These are phyloP conservation scores for Esox niger DNA, from an alignment of 2,113 vertebrate genomes.

Conservation along the genomic window DNA sequence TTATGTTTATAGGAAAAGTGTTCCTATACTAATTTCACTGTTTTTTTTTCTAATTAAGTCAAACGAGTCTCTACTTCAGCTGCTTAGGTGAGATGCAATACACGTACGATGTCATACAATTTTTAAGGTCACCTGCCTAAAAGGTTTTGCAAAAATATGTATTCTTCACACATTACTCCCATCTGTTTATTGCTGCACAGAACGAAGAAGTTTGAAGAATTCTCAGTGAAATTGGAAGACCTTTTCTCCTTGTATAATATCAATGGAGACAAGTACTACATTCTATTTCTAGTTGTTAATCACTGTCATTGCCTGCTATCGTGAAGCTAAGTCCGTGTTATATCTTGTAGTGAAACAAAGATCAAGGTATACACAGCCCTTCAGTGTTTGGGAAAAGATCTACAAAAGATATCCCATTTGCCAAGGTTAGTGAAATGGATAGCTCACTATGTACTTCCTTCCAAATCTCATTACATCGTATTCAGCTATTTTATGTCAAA, in stretches of 20 bases:
- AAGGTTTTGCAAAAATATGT: not conserved
- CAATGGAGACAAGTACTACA: constrained; percentile 74
- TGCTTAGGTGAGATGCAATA: constrained; percentile 73
- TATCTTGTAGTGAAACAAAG: constrained; percentile 67
- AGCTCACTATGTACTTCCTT: no score
- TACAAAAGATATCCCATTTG: constrained; percentile 70
- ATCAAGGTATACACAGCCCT: constrained; percentile 74
- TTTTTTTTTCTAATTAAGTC: constrained; percentile 54
- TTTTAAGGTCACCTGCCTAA: not conserved
- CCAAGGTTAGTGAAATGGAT: constrained; percentile 63
- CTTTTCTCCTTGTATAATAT: constrained; percentile 73
- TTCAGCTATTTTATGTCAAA: no score
- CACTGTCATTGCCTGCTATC: not conserved
- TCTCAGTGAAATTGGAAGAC: constrained; percentile 70
- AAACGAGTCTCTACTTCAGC: constrained; percentile 69
- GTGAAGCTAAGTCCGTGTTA: not conserved
- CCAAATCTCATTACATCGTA: no score
- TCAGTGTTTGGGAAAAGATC: constrained; percentile 72
- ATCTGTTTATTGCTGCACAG: constrained; percentile 52
- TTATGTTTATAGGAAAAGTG: not conserved
- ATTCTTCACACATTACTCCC: not conserved
- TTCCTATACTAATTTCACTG: not conserved
- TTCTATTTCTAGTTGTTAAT: not conserved
- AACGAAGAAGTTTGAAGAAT: constrained; percentile 74
- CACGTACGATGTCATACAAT: not conserved